Percentiles rank a stretch among this genome's conserved stretches.
Conservation (phyloP, 2,888 invertebrate species). For the Tachystola acroxantha region DNA sequence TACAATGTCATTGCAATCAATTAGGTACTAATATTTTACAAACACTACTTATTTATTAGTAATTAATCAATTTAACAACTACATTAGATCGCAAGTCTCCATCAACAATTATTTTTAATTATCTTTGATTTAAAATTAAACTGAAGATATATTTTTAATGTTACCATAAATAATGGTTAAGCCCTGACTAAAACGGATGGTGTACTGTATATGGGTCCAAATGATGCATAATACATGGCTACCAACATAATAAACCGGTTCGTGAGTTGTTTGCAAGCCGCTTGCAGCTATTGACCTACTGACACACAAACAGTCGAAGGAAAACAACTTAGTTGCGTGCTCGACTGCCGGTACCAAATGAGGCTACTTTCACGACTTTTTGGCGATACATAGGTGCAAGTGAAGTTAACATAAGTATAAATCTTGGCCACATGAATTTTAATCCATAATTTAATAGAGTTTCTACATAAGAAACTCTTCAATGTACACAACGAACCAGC, state of each 20-base stretch:
- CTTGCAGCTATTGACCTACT: slow-evolving; percentile 72
- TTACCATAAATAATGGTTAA: too few species aligned
- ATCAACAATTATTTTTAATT: background rate
- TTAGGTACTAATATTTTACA: background rate
- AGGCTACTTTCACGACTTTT: slow-evolving; percentile 7
- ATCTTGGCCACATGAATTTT: too few species aligned
- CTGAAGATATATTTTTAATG: too few species aligned
- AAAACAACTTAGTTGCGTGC: slow-evolving; percentile 64
- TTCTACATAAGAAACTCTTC: too few species aligned
- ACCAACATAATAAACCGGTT: slow-evolving; percentile 41
- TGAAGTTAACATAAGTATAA: too few species aligned
- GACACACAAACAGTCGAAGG: slow-evolving; percentile 64
- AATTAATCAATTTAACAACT: too few species aligned
- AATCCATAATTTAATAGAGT: too few species aligned
- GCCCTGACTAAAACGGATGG: background rate
- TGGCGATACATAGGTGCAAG: too few species aligned
- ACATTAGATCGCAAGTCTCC: too few species aligned
- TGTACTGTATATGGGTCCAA: slow-evolving; percentile 2
- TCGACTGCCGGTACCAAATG: slow-evolving; percentile 21
- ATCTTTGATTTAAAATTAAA: background rate
- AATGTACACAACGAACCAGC: too few species aligned
- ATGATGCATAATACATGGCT: slow-evolving; percentile 10
- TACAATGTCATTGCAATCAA: background rate
- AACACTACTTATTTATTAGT: background rate
- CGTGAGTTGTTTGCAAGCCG: slow-evolving; percentile 57